Evolutionary conservation across 37 sponge, comb jelly and placozoan genomes (phyloP), one percentile per base, ranked within the genome.

Genomic region (Spongilla lacustris): DNA sequence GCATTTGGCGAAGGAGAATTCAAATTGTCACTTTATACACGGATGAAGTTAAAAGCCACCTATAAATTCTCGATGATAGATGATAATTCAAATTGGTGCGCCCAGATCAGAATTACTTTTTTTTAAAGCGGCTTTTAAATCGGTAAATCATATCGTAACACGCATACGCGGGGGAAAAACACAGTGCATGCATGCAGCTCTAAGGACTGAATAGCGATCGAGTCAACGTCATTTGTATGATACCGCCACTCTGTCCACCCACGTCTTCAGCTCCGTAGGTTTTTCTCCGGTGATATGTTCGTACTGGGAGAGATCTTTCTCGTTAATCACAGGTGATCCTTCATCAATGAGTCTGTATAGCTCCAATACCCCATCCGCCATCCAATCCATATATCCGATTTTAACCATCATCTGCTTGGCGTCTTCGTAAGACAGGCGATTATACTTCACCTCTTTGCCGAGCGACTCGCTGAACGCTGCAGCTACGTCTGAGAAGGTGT

Each of bases 241-340:
- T n/a, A n/a, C n/a, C n/a, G 58, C 19, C 1, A 58, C 58, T 58
- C 19, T 17, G 58, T 0, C 0, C 70, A 86, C 77, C 86, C 87
- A 91, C 24, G 48, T 48, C 50, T 86, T 91, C 36, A 86, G 67
- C 21, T n/a, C 31, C 2, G 91, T 91, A 33, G 87, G 81, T 19
- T 80, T 73, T 67, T 92, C 89, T 25, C 82, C 78, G 8, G 93
- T 92, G n/a, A 92, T 32, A 22, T 48, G n/a, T 34, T 73, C 23
- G 48, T 29, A 92, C 29, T 80, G 78, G 13, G 67, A 26, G 6
- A 73, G 24, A 32, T 87, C 84, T 19, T 37, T 50, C 32, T 78
- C 32, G 38, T 84, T 84, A 36, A 74, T 84, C 11, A 76, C 85
- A 35, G 78, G 69, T 13, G 73, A 77, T 35, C 88, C 92, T 74